Evolutionary conservation across 2,797 vertebrate genomes (phyloP), one percentile per base, ranked within the genome.

Genomic region (Hippopotamyrus pictus): DNA sequence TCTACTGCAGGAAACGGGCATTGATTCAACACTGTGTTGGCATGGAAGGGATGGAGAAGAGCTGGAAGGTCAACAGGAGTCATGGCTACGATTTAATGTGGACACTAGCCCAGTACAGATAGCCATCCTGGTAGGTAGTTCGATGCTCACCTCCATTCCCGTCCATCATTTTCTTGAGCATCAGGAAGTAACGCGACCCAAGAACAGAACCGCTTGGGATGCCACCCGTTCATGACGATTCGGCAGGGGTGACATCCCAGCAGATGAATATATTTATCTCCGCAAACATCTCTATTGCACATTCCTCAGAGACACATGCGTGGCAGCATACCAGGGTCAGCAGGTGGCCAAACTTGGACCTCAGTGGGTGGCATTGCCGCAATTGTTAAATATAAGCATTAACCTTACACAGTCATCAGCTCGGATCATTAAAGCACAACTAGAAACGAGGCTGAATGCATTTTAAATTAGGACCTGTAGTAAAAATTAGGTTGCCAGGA

Each of bases 201-300:
- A 5, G 46, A 51, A 33, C 5, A 11, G n/a, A 89, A 25, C 14
- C 3, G 44, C 25, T 25, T 9, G 25, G 65, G 86, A 51, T 76
- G 86, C 51, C 73, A 51, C 29, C 53, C 51, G 57, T 22, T n/a
- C 73, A 19, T 59, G 86, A 62, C 14, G 53, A 87, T 41, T 57
- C 51, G 0, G 62, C 79, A 7, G 50, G 50, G 69, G 88, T 89
- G 93, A 92, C 91, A 89, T 9, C 57, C 90, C 91, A 92, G 92
- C 57, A 46, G 85, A 29, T 51, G 90, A 92, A 90, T 91, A 91
- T 92, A 93, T 93, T 93, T 92, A 93, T 94, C 90, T 89, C 89
- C 91, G 87, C 41, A 57, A 91, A 92, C 91, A 93, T 92, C 92
- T 93, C 92, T 90, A 91, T 91, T 44, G 90, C 91, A 79, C 73